Evolutionary conservation across 2,113 vertebrate species (phyloP).

Genomic region (Nansenia antarctica): DNA sequence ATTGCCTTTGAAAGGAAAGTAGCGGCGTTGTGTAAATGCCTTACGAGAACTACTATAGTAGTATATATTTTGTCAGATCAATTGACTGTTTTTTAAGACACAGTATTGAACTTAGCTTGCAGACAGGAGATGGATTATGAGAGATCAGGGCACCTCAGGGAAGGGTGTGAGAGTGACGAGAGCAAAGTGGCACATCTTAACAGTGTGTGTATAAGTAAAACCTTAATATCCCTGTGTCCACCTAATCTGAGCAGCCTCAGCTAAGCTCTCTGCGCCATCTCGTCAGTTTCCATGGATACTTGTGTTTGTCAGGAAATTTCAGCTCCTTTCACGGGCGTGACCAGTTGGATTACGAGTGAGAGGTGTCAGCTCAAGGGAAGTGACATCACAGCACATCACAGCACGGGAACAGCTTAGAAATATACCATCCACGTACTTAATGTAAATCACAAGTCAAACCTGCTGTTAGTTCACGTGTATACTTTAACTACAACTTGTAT

Average conservation of each 20-base stretch:
- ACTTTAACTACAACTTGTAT: neutral
- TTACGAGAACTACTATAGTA: too few relatives aligned
- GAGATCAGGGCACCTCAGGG: neutral
- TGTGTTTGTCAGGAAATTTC: constrained; percentile 38
- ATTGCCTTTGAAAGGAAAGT: neutral
- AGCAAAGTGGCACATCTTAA: constrained; percentile 21
- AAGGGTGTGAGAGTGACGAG: constrained; percentile 20
- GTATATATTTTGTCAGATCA: too few relatives aligned
- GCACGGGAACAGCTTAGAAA: neutral
- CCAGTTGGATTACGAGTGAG: constrained; percentile 55
- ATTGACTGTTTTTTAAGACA: too few relatives aligned
- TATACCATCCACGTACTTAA: neutral
- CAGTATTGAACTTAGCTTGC: too few relatives aligned
- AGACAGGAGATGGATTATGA: neutral
- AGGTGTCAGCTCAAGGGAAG: constrained; percentile 37
- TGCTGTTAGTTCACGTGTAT: neutral
- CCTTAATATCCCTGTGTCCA: constrained; percentile 19
- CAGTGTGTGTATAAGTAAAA: constrained; percentile 39
- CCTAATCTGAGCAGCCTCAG: constrained; percentile 54
- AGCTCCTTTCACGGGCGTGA: constrained; percentile 27
- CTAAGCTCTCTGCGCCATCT: constrained; percentile 50
- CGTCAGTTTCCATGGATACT: constrained; percentile 55
- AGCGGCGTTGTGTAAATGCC: neutral
- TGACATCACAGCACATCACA: neutral
- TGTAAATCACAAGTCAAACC: too few relatives aligned